Conservation (phyloP, 2,113 vertebrate species). For the Gymnocephalus cernua region DNA sequence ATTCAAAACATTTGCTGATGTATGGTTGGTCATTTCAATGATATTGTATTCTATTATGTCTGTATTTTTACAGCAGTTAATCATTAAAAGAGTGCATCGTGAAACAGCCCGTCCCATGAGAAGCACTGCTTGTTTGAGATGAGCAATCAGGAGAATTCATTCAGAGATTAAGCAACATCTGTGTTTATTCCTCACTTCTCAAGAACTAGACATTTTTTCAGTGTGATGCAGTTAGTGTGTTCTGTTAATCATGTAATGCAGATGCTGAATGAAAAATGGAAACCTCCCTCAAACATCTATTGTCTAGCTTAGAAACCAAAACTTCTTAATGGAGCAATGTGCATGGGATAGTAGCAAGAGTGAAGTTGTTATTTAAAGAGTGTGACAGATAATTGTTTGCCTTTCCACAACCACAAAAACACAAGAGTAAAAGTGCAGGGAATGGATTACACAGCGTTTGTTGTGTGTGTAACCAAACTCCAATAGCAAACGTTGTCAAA, state of each 20-base stretch:
- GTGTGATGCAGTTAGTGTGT: neutral
- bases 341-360: neutral
- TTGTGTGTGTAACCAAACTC: neutral
- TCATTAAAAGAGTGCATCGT: neutral
- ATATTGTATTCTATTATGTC: constrained; percentile 6
- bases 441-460: neutral
- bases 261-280: neutral
- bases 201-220: constrained; percentile 2
- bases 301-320: neutral
- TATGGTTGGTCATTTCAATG: constrained; percentile 14
- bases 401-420: neutral
- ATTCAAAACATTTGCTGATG: constrained; percentile 39
- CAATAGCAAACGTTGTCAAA: neutral
- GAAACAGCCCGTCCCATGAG: neutral
- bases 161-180: neutral
- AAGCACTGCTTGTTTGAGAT: neutral
- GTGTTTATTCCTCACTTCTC: constrained; percentile 28
- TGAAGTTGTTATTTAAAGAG: neutral
- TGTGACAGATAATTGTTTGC: neutral
- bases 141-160: neutral
- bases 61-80: constrained; percentile 12
- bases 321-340: neutral
- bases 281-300: neutral
- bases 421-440: neutral
- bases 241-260: neutral